These are phyloP conservation scores for Torymus auratus DNA, from an alignment of 2,888 invertebrate species.

Conservation along the genomic window DNA sequence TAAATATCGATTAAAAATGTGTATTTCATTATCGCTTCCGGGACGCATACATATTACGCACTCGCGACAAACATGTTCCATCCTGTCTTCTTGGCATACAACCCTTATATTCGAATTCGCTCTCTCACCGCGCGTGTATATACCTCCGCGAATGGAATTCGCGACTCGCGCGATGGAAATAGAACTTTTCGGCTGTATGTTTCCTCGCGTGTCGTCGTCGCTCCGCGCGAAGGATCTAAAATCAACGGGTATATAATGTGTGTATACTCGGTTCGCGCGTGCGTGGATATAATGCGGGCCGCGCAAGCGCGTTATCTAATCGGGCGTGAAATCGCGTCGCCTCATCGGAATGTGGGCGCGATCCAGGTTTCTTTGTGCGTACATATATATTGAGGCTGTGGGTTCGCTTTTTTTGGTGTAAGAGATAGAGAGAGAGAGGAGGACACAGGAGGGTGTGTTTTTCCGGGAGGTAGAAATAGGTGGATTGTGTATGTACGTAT, in stretches of 20 bases:
- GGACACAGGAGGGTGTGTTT: no score
- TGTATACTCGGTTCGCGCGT: not conserved
- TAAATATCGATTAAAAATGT: no score
- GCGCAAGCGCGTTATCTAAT: conserved; percentile 63
- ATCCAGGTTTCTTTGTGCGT: conserved; percentile 40
- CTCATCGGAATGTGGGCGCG: conserved; percentile 62
- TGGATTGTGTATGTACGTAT: no score
- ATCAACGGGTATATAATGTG: not conserved
- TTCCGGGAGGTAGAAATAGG: no score
- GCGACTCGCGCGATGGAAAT: conserved; percentile 41
- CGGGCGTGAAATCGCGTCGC: conserved; percentile 62
- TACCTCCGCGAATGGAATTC: conserved; percentile 43
- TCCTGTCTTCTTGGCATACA: not conserved
- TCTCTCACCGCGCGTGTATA: not conserved
- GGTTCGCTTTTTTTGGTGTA: no score
- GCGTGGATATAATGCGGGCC: conserved; percentile 13
- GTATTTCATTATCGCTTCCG: no score
- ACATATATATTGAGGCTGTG: no score
- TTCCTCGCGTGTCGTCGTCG: not conserved
- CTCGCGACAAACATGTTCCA: no score
- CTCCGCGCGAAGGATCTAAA: conserved; percentile 8
- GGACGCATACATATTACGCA: no score
- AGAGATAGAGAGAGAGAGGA: no score
- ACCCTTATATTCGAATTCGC: not conserved
- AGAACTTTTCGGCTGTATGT: conserved; percentile 10